Conservation (phyloP, 2,797 vertebrate genomes). For the Alectoris magna region DNA sequence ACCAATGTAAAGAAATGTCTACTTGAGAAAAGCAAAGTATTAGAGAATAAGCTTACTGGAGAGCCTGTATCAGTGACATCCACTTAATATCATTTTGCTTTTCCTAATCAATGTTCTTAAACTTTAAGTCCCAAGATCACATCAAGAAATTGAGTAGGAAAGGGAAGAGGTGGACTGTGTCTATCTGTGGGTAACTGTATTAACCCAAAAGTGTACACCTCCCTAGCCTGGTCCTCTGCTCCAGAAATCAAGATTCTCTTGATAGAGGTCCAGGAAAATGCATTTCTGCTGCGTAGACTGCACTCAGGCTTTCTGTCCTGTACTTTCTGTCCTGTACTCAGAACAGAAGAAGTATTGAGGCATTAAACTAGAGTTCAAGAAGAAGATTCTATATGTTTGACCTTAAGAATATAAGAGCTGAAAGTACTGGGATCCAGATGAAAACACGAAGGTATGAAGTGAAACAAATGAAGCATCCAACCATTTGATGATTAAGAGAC, state of each 20-base stretch:
- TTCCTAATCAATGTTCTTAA: background rate
- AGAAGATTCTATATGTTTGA: background rate
- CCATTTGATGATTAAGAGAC: background rate
- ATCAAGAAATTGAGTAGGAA: background rate
- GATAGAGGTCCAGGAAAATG: background rate
- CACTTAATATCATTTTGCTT: background rate
- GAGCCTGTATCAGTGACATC: background rate
- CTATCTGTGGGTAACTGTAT: background rate
- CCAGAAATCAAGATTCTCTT: background rate
- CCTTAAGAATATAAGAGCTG: background rate
- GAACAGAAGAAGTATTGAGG: background rate
- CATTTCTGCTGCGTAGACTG: background rate
- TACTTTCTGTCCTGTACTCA: background rate
- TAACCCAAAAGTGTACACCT: background rate
- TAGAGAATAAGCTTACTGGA: background rate
- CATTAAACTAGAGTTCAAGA: background rate
- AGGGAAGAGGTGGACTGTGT: background rate
- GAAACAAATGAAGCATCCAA: constrained; percentile 2
- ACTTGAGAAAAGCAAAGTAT: background rate
- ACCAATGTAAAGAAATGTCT: background rate
- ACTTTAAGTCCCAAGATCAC: background rate
- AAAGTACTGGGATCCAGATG: background rate
- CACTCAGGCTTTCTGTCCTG: background rate
- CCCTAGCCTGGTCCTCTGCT: background rate
- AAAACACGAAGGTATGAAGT: background rate